A percentile compares a stretch with the other conserved stretches of the same genome.
Conservation (phyloP, 2,888 invertebrate genomes). For the Hipparchia semele region DNA sequence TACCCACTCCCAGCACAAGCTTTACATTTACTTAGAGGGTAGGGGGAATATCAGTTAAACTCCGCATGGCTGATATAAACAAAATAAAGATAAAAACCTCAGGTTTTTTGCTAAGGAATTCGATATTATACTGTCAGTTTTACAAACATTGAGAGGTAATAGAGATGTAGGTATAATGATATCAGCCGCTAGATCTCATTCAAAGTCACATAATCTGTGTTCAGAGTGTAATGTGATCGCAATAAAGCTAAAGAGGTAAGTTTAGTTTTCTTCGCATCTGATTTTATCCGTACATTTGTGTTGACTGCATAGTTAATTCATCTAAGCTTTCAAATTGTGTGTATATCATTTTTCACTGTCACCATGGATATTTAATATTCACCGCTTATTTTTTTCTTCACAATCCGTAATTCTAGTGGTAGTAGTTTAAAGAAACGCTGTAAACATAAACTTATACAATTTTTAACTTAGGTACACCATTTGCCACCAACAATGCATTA, state of each 20-base stretch:
- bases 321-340: slow-evolving; percentile 19
- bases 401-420: too few relatives aligned
- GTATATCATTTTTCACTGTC: slow-evolving; percentile 20
- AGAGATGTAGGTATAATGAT: not conserved
- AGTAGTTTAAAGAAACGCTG: not conserved
- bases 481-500: too few relatives aligned
- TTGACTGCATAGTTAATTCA: slow-evolving; percentile 10
- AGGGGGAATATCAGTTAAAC: too few relatives aligned
- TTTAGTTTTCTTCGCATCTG: slow-evolving; percentile 8
- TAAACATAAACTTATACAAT: not conserved
- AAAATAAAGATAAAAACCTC: too few relatives aligned
- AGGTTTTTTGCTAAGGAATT: too few relatives aligned
- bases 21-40: too few relatives aligned
- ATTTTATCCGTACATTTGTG: slow-evolving; percentile 2
- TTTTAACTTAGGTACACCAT: too few relatives aligned
- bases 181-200: slow-evolving; percentile 7
- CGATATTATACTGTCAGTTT: too few relatives aligned
- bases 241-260: not conserved
- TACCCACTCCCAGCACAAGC: too few relatives aligned
- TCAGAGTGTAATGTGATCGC: slow-evolving; percentile 8
- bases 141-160: not conserved
- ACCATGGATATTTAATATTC: slow-evolving; percentile 1
- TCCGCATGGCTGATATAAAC: too few relatives aligned
- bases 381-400: too few relatives aligned
- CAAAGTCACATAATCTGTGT: not conserved